phyloP scores from a whole-genome alignment of 2,888 invertebrate genomes.

The Trichacis sp. region DNA sequence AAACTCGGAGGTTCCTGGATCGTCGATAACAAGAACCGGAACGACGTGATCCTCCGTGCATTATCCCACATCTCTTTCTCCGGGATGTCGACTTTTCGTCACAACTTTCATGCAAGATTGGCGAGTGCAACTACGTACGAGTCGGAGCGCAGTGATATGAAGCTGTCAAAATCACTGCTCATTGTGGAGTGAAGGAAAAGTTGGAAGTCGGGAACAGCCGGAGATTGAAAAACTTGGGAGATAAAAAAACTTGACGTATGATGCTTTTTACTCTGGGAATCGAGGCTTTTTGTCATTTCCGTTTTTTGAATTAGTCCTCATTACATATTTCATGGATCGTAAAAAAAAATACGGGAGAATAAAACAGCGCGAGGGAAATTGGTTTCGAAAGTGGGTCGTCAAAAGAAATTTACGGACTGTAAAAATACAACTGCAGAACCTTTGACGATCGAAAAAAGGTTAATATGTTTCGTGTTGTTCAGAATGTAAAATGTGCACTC shows the following conservation, averaged over 20 bases:
- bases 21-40: slow-evolving; percentile 8
- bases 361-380: neutral
- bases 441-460: no score
- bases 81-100: slow-evolving; percentile 37
- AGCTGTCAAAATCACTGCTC: slow-evolving; percentile 11
- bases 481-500: no score
- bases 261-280: neutral
- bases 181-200: slow-evolving; percentile 15
- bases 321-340: neutral
- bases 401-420: neutral
- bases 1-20: slow-evolving; percentile 21
- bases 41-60: slow-evolving; percentile 29
- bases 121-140: slow-evolving; percentile 2
- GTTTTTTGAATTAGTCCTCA: neutral
- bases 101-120: slow-evolving; percentile 35
- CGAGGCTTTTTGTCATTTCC: neutral
- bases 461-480: no score
- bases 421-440: slow-evolving; percentile 5
- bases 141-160: slow-evolving; percentile 18
- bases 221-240: neutral
- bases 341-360: neutral
- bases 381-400: neutral
- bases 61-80: slow-evolving; percentile 28
- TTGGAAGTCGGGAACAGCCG: neutral
- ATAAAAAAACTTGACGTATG: neutral